Evolutionary conservation across 2,888 invertebrate species (phyloP), one percentile per base, ranked within the genome.

Genomic region (Agonopterix subpropinquella): DNA sequence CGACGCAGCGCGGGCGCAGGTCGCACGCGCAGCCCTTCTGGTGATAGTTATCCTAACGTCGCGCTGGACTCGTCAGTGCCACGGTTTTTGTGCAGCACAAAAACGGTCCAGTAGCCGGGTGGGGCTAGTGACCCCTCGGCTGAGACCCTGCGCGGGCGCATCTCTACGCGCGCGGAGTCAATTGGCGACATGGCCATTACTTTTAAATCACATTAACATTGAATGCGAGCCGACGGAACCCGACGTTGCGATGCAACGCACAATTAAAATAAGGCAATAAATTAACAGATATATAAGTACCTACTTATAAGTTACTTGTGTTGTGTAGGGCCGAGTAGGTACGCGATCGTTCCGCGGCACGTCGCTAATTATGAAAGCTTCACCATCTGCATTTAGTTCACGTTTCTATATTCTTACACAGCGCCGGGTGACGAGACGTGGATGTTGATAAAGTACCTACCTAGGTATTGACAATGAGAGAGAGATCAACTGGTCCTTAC

Each of bases 241-340:
- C 52, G 54, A 56, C 63, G 60, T 61, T 70, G 68, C 59, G 75
- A 71, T 69, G 73, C 70, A 61, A 62, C 65, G 61, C 68, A 68
- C 80, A 83, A 84, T 85, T 86, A 85, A 85, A 85, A 83, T 81
- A 75, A 74, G 70, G 66, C 74, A 70, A 77, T 82, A 82, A 81
- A 84, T 85, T 81, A 39, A 39, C 39, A 39, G 39, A 39, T 39
- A 39, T 39, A 39, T 39, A n/a, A 9, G 9, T 39, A 39, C 39
- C n/a, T 39, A 39, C n/a, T 10, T 10, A 39, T 10, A 28, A 7
- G 28, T 28, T 28, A 28, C 28, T 28, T 28, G 28, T 28, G 5
- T 28, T 28, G 28, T 28, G 28, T 4, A 28, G 28, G 28, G 28
- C 5, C 28, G 28, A 28, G 28, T 28, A 28, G 5, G 5, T 28